Evolutionary conservation across 2,888 invertebrate species (phyloP).

Genomic region (Tachina fera): DNA sequence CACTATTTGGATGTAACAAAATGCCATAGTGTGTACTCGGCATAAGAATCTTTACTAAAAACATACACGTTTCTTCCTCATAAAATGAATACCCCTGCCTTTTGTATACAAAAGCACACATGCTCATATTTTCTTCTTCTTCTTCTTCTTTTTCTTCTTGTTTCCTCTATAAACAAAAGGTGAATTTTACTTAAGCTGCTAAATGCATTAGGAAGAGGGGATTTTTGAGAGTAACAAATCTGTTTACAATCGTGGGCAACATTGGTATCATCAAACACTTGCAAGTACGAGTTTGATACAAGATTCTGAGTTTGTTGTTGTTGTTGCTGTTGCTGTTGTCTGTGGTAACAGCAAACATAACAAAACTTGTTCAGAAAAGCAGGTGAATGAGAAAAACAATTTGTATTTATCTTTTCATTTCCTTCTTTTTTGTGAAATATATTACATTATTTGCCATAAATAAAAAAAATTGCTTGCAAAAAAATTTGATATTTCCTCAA

Average conservation of each 20-base stretch:
- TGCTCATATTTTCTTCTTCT: not conserved
- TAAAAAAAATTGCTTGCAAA: constrained; percentile 3
- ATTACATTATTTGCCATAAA: constrained; percentile 25
- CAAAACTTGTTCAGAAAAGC: constrained; percentile 51
- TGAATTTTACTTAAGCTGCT: not conserved
- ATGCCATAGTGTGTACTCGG: no score
- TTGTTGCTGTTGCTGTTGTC: constrained; percentile 38
- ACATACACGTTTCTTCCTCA: not conserved
- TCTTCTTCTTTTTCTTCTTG: no score
- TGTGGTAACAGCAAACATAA: constrained; percentile 33
- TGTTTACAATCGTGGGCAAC: constrained; percentile 42
- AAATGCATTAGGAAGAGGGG: not conserved
- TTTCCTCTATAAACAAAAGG: constrained; percentile 10
- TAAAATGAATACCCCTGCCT: not conserved
- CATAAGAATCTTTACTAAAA: no score
- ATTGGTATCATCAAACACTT: constrained; percentile 45
- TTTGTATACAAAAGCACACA: not conserved
- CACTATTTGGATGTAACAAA: no score
- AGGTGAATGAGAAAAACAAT: constrained; percentile 45
- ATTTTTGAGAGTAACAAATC: constrained; percentile 15
- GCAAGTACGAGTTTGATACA: constrained; percentile 53
- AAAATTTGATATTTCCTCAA: constrained; percentile 42
- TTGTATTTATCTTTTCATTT: constrained; percentile 6
- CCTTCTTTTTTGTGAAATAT: not conserved
- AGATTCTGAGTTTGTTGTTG: constrained; percentile 47